Percentiles rank a stretch among this genome's conserved stretches.
Evolutionary conservation across 2,888 invertebrate genomes (phyloP).

Genomic region (Rhagonycha lutea): DNA sequence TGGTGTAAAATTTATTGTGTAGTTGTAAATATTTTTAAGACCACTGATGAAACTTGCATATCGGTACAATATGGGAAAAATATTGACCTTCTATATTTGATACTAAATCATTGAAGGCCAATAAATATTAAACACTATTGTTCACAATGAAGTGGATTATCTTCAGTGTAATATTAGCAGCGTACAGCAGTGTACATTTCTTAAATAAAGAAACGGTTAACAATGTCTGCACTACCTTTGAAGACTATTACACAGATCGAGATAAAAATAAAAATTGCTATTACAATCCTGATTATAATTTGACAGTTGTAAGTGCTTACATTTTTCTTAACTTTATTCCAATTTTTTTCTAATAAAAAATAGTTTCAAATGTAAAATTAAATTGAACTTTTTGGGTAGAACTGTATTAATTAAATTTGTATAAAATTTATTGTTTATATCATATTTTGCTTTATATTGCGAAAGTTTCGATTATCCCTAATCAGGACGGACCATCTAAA

Average conservation of each 20-base stretch:
- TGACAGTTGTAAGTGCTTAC: slow-evolving; percentile 17
- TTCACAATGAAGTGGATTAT: slow-evolving; percentile 3
- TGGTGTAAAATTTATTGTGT: neutral
- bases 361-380: too few relatives aligned
- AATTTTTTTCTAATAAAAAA: neutral
- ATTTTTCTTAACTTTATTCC: neutral
- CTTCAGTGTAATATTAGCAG: neutral
- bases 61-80: neutral
- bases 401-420: too few relatives aligned
- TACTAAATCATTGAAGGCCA: neutral
- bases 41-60: neutral
- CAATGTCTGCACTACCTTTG: slow-evolving; percentile 23
- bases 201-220: neutral
- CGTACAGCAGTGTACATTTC: neutral
- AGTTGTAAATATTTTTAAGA: neutral
- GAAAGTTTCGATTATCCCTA: too few relatives aligned
- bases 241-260: slow-evolving; percentile 20
- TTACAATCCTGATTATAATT: slow-evolving; percentile 19
- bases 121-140: neutral
- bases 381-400: too few relatives aligned
- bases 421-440: too few relatives aligned
- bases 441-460: neutral
- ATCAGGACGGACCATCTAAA: too few relatives aligned
- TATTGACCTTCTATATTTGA: neutral
- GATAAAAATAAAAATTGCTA: slow-evolving; percentile 22